These are phyloP conservation scores for Trachelipus rathkii DNA, from an alignment of 1,140 invertebrate species.

Conservation along the genomic window DNA sequence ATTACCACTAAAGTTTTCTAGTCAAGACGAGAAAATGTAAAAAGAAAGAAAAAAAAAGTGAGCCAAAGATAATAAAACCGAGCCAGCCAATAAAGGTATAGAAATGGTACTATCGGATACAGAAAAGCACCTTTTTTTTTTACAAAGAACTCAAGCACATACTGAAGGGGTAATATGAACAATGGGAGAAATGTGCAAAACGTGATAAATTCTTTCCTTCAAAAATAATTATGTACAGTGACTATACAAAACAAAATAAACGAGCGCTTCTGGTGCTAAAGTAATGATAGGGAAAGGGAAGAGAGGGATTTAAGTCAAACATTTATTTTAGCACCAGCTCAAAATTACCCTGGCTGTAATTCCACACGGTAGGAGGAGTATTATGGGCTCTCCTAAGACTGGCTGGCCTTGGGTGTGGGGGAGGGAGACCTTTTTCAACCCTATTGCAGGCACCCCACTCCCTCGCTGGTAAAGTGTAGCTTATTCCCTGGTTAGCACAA, in stretches of 20 bases:
- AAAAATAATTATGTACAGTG: no score
- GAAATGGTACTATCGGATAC: background rate
- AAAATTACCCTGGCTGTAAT: constrained; percentile 5
- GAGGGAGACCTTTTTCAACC: background rate
- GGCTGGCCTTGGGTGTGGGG: constrained; percentile 3
- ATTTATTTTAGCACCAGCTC: background rate
- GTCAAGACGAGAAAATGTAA: no score
- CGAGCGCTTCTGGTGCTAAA: background rate
- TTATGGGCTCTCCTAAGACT: constrained; percentile 11
- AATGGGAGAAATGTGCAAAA: no score
- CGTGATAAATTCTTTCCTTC: no score
- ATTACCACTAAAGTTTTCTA: no score
- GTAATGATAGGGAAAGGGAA: background rate
- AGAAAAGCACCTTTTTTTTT: background rate
- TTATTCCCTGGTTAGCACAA: constrained; percentile 21
- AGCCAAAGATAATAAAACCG: no score
- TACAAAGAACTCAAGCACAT: background rate
- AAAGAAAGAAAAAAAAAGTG: no score
- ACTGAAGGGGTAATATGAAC: background rate
- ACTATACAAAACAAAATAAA: background rate
- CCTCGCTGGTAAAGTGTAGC: constrained; percentile 28
- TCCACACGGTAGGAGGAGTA: background rate
- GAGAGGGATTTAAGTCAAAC: background rate
- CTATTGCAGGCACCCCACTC: background rate
- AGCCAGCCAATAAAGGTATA: no score